Base-by-base conservation (phyloP, 2,113 vertebrate species). In the Bagarius yarrelli region DNA sequence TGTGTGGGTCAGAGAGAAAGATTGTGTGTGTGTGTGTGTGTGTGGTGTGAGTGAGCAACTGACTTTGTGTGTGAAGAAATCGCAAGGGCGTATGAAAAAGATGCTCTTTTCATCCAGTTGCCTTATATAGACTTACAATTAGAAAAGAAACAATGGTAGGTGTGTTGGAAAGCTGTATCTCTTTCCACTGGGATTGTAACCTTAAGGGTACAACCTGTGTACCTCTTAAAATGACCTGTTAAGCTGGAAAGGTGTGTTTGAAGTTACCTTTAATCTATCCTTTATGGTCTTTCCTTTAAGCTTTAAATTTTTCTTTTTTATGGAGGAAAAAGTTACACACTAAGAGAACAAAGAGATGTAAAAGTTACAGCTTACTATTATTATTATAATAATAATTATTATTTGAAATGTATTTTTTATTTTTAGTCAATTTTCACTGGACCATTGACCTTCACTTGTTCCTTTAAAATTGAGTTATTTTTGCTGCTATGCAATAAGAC, bases 401-500 rank as follows among this genome's bases (percentile, higher is more conserved):
- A n/a, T n/a, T n/a, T n/a, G n/a, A n/a, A n/a, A n/a, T n/a, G n/a
- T 32, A 18, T 8, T 5, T 32, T 15, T 32, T 27, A 5, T 1
- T 63, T 32, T 30, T 19, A 21, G 53, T 71, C 40, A 5, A 32
- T 60, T 60, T 3, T 57, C 36, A 70, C 53, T 34, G 40, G 44
- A 80, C 69, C 67, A 60, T 50, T 71, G 53, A 70, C 23, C 1
- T 71, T 3, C n/a, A 36, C 61, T 18, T 56, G 32, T 56, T 69
- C 12, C 19, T 34, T 53, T 34, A 8, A 1, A 53, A 9, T n/a
- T 52, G 63, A 30, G 47, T 77, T 81, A 23, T 86, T 85, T 78
- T 79, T 72, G 78, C 84, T 85, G 87, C 84, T 85, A 83, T 81
- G 85, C 83, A 83, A 81, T 64, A 78, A 80, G 53, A 79, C 76